Base-by-base conservation (phyloP, 2,888 invertebrate genomes). In the Prosapia bicincta region DNA sequence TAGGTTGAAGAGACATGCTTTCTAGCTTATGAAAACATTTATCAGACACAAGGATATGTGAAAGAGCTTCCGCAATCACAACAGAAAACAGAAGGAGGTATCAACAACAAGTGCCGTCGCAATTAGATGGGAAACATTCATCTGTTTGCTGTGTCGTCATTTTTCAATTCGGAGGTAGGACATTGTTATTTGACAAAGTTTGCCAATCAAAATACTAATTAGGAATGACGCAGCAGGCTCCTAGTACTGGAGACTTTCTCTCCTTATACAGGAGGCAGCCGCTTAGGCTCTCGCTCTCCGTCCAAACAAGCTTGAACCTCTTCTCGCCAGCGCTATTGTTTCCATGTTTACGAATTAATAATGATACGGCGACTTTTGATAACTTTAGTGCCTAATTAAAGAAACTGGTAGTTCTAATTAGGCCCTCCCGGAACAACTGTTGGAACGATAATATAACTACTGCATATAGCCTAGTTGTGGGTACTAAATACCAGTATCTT, bases 191-290 rank as follows among this genome's bases (percentile, higher is more conserved):
- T 54, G 54, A 20, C 54, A 43, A 69, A 69, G 68, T 73, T 68
- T 43, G 28, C 68, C 73, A 73, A 73, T 73, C 73, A 73, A 73
- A 73, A 68, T 73, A 73, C 67, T 73, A 73, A 73, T 73, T 73
- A 73, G 73, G 26, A 66, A 69, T 69, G 73, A 73, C 73, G 73
- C 54, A 24, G 76, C 30, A 69, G 32, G 70, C 54, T 54, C 20
- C 20, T 54, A 54, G 38, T 13, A 38, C 38, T 15, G 15, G 38
- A 38, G 20, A 54, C 54, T 54, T 54, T 54, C 54, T 54, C 54
- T 54, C 54, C 54, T 20, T 54, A 54, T 54, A 54, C 20, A 54
- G 54, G 38, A 54, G 54, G 54, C 54, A 6, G 54, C 54, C 54
- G 54, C 54, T 54, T 38, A 38, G 38, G 38, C 38, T 10, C 38